phyloP scores from a whole-genome alignment of 1,140 invertebrate genomes.

The Hyles vespertilio region DNA sequence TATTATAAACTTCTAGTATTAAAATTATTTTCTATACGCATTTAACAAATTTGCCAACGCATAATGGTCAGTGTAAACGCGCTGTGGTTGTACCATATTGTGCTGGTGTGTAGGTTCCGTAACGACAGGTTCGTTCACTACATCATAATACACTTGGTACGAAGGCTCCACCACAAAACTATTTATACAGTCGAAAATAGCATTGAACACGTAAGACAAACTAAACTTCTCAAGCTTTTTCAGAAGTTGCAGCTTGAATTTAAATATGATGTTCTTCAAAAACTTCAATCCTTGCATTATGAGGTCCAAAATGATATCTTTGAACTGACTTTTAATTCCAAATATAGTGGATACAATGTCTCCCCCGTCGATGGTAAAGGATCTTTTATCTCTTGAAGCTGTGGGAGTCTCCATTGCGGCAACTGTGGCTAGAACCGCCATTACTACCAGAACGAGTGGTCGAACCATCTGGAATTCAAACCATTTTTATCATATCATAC shows the following conservation, averaged over 20 bases:
- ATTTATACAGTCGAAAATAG: constrained; percentile 35
- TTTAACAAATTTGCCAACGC: too few species aligned
- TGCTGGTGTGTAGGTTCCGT: too few species aligned
- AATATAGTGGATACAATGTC: not conserved
- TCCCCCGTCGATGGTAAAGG: not conserved
- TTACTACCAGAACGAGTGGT: too few species aligned
- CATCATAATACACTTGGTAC: not conserved
- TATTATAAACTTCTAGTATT: too few species aligned
- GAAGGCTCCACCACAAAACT: constrained; percentile 27
- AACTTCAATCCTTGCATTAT: constrained; percentile 26
- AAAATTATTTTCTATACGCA: too few species aligned
- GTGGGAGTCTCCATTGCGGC: too few species aligned
- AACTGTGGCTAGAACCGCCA: too few species aligned
- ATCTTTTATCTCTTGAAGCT: too few species aligned
- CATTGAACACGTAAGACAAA: constrained; percentile 33
- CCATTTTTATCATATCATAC: too few species aligned
- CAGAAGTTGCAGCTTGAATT: constrained; percentile 37
- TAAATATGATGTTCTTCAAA: constrained; percentile 20
- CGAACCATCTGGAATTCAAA: too few species aligned
- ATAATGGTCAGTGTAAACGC: too few species aligned
- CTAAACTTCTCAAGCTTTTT: constrained; percentile 37
- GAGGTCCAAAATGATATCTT: constrained; percentile 36
- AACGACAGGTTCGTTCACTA: not conserved
- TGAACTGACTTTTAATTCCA: constrained; percentile 36
- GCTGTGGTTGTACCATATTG: too few species aligned